A percentile compares a stretch with the other conserved stretches of the same genome.
phyloP scores from a whole-genome alignment of 2,888 invertebrate species.

The Galerucella calmariensis region DNA sequence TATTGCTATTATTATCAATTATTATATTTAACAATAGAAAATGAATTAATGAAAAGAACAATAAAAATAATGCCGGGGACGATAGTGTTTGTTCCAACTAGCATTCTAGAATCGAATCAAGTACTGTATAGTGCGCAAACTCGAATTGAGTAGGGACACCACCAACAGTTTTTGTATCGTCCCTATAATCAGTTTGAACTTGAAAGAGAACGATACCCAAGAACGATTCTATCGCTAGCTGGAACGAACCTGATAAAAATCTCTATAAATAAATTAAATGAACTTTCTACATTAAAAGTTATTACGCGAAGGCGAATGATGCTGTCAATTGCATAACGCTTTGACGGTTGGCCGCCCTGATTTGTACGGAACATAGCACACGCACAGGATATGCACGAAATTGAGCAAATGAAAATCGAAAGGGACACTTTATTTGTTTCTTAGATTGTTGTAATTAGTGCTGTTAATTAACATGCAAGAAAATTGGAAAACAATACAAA shows the following conservation, averaged over 20 bases:
- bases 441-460: background rate
- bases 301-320: conserved; percentile 11
- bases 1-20: background rate
- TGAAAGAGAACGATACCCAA: no score
- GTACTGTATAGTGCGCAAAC: no score
- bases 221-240: no score
- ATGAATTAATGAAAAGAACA: conserved; percentile 11
- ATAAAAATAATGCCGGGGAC: background rate
- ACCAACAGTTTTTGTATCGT: no score
- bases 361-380: conserved; percentile 14
- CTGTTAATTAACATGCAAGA: background rate
- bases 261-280: conserved; percentile 11
- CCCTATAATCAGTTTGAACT: no score
- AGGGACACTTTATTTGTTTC: background rate
- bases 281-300: conserved; percentile 18
- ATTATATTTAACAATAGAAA: background rate
- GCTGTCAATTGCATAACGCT: conserved; percentile 21
- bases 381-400: conserved; percentile 8
- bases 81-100: background rate
- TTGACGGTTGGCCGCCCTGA: conserved; percentile 18
- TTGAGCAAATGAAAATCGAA: background rate
- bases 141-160: no score
- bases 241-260: conserved; percentile 16
- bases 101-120: no score
- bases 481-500: background rate